Evolutionary conservation across 2,113 vertebrate species (phyloP), one percentile per base, ranked within the genome.

Genomic region (Mesembrinibis cayennensis): DNA sequence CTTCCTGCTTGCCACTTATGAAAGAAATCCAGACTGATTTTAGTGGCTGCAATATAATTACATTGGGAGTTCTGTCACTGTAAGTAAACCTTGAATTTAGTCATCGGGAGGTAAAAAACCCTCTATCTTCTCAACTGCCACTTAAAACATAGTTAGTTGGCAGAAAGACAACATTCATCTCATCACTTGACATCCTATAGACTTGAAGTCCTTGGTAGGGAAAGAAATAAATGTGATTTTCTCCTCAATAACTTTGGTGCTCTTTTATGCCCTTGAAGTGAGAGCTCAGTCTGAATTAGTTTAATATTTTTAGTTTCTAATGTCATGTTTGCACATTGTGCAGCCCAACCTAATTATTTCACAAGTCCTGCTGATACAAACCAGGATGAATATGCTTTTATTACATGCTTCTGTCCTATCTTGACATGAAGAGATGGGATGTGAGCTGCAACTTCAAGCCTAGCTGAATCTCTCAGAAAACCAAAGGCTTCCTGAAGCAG

Each of bases 181-280:
- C 14, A 1, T 77, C 44, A 44, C 23, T 90, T 95, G 79, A 66
- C 50, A 74, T 84, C 20, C 47, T 62, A 81, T 14, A 21, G 42
- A 59, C 59, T 36, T 89, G 34, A 94, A 90, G 42, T 53, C 79
- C 27, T 81, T 59, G n/a, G 21, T 36, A 67, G 10, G 20, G 81
- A 66, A 88, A 91, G 29, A 29, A 95, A 81, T 7, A 94, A 91
- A 86, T 52, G 30, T 65, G 17, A 95, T 93, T 87, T 76, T 87
- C 38, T 15, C 38, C n/a, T 88, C 45, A 44, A 8, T 65, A 93
- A 88, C 53, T 90, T 80, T 4, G 8, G 32, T 63, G 47, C 6
- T 63, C 50, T 71, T 79, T 85, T 49, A 90, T 76, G 71, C 19
- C 88, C 58, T 90, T 86, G 16, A 96, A 82, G 26, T 21, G 8